phyloP scores from a whole-genome alignment of 2,113 vertebrate genomes.

The Dermatemys mawii region DNA sequence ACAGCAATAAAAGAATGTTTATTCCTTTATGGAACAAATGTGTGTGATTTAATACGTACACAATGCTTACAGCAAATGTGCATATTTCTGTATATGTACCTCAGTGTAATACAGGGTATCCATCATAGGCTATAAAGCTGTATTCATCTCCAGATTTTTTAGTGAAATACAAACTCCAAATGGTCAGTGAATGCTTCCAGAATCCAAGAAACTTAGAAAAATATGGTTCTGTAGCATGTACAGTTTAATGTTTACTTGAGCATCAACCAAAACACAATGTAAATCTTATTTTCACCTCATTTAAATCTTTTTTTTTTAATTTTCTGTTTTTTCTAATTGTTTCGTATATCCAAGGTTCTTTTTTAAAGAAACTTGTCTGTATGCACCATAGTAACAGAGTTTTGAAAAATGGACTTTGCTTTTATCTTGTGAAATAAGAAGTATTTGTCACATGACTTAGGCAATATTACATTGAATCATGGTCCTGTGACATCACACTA shows the following conservation, averaged over 20 bases:
- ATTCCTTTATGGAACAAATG: neutral
- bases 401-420: neutral
- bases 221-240: neutral
- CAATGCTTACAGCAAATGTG: accelerated
- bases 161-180: neutral
- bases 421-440: neutral
- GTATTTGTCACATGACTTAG: neutral
- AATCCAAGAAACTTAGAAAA: neutral
- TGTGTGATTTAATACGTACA: neutral
- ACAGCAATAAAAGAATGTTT: neutral
- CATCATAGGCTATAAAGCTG: accelerated
- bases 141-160: accelerated
- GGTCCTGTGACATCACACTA: neutral
- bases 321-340: neutral
- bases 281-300: neutral
- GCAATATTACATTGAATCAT: neutral
- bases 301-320: neutral
- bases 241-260: neutral
- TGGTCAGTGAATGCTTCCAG: neutral
- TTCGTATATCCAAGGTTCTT: neutral
- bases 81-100: accelerated
- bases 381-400: neutral
- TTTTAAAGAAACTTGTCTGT: neutral
- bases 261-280: neutral
- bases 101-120: neutral